Base-by-base conservation (phyloP, 2,797 vertebrate species). In the Acrossocheilus fasciatus region DNA sequence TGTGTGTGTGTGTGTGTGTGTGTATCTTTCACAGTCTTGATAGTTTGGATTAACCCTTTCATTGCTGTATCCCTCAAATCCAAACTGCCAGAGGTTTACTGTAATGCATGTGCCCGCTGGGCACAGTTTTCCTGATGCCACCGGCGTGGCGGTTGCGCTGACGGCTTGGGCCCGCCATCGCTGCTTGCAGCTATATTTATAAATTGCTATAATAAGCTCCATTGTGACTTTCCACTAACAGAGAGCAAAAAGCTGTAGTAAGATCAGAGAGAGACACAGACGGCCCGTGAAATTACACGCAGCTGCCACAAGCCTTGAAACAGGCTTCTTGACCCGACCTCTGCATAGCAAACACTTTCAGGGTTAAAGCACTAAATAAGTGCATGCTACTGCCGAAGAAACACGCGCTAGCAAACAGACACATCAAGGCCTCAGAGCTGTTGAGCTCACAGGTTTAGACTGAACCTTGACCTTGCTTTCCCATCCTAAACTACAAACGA, bases 251-350 rank as follows among this genome's bases (percentile, higher is more conserved):
- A 23, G 50, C 50, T 57, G 8, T 39, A 57, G 66, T 14, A 74
- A 41, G 83, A 78, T 85, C 50, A 47, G 83, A 85, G 75, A 70
- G 66, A 50, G 20, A 26, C 64, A 64, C 26, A 14, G 62, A 36
- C 30, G 3, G 9, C 17, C 75, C 1, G 18, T 79, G 66, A 85
- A 79, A 70, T 85, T 6, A 47, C 50, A 85, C 75, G 1, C 76
- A 85, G 83, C 83, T 79, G 50, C 39, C 45, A 30, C 20, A 34
- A 66, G 57, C 30, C 72, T 84, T 52, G 6, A 76, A 64, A n/a
- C 26, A 7, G 72, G 1, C 14, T 7, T 45, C 18, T 6, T 78
- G 75, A 79, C 74, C 83, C 20, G 62, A 79, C 74, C 64, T 81
- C 41, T 20, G 41, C 70, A 83, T 7, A 74, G 54, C 82, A 52